Conservation (phyloP, 2,888 invertebrate species). For the Polyploca ridens region DNA sequence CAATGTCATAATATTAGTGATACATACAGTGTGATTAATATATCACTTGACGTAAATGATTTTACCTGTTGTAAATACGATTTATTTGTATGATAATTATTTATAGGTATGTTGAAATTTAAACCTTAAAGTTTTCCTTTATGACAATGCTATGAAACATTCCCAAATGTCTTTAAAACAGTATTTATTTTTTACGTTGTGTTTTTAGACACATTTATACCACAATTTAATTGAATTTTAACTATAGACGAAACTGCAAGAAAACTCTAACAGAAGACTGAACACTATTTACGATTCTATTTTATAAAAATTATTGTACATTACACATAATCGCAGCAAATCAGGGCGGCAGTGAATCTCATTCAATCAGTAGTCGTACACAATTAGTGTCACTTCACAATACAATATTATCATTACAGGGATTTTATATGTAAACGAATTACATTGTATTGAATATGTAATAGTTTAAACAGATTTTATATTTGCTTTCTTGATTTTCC, state of each 20-base stretch:
- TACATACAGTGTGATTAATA: constrained; percentile 57
- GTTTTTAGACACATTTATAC: constrained; percentile 23
- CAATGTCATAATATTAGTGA: constrained; percentile 69
- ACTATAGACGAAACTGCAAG: constrained; percentile 47
- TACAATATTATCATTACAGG: constrained; percentile 84
- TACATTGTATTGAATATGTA: constrained; percentile 77
- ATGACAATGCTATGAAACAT: constrained; percentile 43
- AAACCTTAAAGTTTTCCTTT: constrained; percentile 57
- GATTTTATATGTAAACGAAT: constrained; percentile 82
- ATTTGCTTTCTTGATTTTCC: constrained; percentile 63
- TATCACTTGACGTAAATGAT: constrained; percentile 15
- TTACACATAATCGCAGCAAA: constrained; percentile 66
- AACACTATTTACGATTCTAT: constrained; percentile 82
- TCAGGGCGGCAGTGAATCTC: constrained; percentile 47
- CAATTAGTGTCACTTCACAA: constrained; percentile 73
- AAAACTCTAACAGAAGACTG: constrained; percentile 79
- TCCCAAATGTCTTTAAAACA: constrained; percentile 39
- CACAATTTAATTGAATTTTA: constrained; percentile 20
- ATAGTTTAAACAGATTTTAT: constrained; percentile 73
- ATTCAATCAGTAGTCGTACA: constrained; percentile 46
- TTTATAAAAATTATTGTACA: constrained; percentile 80
- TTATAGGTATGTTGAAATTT: constrained; percentile 54
- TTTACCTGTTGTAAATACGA: constrained; percentile 63
- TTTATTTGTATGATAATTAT: constrained; percentile 58
- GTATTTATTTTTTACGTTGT: constrained; percentile 16